Conservation (phyloP, 2,888 invertebrate genomes). For the Andrena flavipes region DNA sequence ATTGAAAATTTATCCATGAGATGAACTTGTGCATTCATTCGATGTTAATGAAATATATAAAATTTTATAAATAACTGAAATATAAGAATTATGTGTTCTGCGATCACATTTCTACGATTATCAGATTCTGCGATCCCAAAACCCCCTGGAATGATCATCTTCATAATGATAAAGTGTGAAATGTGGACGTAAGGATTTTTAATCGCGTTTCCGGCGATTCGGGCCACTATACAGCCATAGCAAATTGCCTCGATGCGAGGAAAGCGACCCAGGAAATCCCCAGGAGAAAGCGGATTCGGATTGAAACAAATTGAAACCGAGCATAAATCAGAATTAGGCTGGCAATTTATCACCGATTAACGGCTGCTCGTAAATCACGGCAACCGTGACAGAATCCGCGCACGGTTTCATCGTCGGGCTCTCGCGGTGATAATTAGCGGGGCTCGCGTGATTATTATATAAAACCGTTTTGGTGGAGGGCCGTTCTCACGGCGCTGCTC, state of each 20-base stretch:
- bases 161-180: no score
- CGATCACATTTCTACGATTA: no score
- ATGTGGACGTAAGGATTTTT: no score
- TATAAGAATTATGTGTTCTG: no score
- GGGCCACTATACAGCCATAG: not conserved
- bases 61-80: no score
- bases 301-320: slow-evolving; percentile 4
- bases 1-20: no score
- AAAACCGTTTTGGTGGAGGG: slow-evolving; percentile 60
- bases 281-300: not conserved
- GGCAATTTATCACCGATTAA: slow-evolving; percentile 24
- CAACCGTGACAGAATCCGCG: slow-evolving; percentile 2
- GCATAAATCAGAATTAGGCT: slow-evolving; percentile 25
- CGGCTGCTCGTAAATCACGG: slow-evolving; percentile 13
- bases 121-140: no score
- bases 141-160: no score
- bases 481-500: slow-evolving; percentile 49
- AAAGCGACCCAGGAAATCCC: not conserved
- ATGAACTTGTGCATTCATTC: no score
- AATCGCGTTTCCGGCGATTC: no score
- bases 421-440: slow-evolving; percentile 46
- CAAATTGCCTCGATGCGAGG: not conserved
- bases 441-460: slow-evolving; percentile 44
- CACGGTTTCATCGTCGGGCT: not conserved
- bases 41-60: no score